Conservation (phyloP, 1,140 invertebrate genomes). For the Zaprionus davidi region DNA sequence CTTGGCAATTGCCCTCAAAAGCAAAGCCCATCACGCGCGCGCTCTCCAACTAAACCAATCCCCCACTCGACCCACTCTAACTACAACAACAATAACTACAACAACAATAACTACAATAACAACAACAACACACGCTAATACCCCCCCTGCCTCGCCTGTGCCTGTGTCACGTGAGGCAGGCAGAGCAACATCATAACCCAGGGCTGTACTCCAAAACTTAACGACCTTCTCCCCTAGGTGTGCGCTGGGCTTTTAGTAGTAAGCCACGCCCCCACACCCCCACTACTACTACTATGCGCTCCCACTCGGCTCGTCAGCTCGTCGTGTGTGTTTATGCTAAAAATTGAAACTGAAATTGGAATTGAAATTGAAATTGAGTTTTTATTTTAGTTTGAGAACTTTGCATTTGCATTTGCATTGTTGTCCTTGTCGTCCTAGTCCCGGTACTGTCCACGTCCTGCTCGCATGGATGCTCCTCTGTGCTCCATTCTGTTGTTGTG, state of each 20-base stretch:
- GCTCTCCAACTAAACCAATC: background rate
- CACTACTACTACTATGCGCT: background rate
- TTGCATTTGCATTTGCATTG: conserved; percentile 33
- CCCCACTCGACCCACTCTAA: background rate
- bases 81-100: conserved; percentile 18
- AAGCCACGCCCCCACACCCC: background rate
- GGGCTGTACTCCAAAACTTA: conserved; percentile 32
- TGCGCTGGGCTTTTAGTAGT: conserved; percentile 36
- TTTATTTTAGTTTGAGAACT: conserved; percentile 10
- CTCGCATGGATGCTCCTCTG: conserved; percentile 8
- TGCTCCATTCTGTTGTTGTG: conserved; percentile 8
- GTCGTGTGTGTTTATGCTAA: conserved; percentile 38
- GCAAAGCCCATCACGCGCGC: conserved; percentile 24
- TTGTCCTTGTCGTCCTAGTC: background rate
- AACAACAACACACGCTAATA: conserved; percentile 25
- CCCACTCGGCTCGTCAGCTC: background rate
- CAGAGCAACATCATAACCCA: conserved; percentile 19
- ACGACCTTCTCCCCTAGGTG: conserved; percentile 40
- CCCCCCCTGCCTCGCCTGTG: background rate
- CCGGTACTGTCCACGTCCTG: conserved; percentile 9
- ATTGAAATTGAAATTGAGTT: conserved; percentile 12
- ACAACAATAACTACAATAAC: conserved; percentile 9
- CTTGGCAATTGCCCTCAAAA: background rate
- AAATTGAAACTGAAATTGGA: conserved; percentile 16
- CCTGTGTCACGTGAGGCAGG: conserved; percentile 11